phyloP scores from a whole-genome alignment of 1,140 invertebrate species.

The Prorops nasuta region DNA sequence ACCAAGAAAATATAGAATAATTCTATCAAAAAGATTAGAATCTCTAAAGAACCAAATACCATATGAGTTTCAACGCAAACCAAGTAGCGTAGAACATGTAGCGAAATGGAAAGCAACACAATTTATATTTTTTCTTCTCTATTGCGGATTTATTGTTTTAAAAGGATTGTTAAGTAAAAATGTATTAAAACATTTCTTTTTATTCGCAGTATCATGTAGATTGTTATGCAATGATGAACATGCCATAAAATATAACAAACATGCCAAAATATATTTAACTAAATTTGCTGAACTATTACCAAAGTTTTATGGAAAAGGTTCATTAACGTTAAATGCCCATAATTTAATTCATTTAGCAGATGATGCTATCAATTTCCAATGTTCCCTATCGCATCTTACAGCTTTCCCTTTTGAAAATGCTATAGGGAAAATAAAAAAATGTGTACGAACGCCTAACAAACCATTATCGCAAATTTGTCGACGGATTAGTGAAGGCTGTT shows the following conservation, averaged over 20 bases:
- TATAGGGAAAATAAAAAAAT: conserved; percentile 3
- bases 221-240: conserved; percentile 8
- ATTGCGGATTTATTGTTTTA: conserved; percentile 2
- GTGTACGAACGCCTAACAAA: background rate
- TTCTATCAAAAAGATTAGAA: background rate
- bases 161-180: conserved; percentile 2
- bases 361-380: background rate
- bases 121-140: conserved; percentile 8
- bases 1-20: background rate
- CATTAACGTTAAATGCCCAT: conserved; percentile 6
- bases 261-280: conserved; percentile 5
- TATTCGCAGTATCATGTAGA: conserved; percentile 2
- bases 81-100: background rate
- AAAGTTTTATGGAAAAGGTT: conserved; percentile 4
- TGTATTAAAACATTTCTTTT: conserved; percentile 9
- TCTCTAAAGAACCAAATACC: background rate
- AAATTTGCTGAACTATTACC: conserved; percentile 2
- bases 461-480: background rate
- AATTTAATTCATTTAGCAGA: conserved; percentile 11
- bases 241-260: conserved; percentile 3
- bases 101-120: conserved; percentile 12
- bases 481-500: background rate
- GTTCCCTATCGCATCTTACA: background rate
- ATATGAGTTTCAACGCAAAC: background rate
- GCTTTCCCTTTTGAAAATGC: conserved; percentile 4